A percentile compares a stretch with the other conserved stretches of the same genome.
Conservation (phyloP, 2,797 vertebrate genomes). For the Pteronotus mesoamericanus region DNA sequence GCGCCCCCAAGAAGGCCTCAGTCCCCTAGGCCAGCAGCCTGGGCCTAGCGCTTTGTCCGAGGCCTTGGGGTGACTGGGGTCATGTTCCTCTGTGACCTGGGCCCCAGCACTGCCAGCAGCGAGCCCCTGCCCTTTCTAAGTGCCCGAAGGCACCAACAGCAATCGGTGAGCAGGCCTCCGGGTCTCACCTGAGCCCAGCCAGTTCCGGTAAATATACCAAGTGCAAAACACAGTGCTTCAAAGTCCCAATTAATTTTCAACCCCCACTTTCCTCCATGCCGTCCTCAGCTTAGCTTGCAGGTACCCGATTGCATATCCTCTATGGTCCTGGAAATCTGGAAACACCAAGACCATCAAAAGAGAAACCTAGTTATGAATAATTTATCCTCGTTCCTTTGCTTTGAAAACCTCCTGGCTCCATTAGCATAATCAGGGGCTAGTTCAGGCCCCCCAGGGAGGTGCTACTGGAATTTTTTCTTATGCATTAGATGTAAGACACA, state of each 20-base stretch:
- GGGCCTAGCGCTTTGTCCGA: accelerated
- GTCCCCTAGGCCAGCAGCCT: no score
- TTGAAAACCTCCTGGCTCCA: slow-evolving; percentile 71
- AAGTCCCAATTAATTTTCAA: neutral
- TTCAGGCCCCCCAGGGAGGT: slow-evolving; percentile 35
- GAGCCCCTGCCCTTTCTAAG: neutral
- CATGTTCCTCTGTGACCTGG: neutral
- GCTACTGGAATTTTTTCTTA: slow-evolving; percentile 33
- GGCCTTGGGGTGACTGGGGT: accelerated
- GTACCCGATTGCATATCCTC: slow-evolving; percentile 4
- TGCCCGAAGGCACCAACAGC: neutral
- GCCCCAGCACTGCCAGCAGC: neutral
- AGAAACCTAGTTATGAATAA: slow-evolving; percentile 70
- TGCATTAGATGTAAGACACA: slow-evolving; percentile 58
- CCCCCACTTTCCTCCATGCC: neutral
- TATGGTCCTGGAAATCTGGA: slow-evolving; percentile 60
- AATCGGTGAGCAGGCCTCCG: no score
- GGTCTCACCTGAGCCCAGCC: neutral
- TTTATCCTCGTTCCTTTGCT: slow-evolving; percentile 63
- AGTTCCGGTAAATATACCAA: neutral
- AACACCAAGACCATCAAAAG: slow-evolving; percentile 63
- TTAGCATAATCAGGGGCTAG: slow-evolving; percentile 67
- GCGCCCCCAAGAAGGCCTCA: accelerated
- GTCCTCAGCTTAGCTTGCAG: neutral
- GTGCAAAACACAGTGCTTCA: neutral